phyloP scores from a whole-genome alignment of 2,113 vertebrate genomes.

The Mustela nigripes region DNA sequence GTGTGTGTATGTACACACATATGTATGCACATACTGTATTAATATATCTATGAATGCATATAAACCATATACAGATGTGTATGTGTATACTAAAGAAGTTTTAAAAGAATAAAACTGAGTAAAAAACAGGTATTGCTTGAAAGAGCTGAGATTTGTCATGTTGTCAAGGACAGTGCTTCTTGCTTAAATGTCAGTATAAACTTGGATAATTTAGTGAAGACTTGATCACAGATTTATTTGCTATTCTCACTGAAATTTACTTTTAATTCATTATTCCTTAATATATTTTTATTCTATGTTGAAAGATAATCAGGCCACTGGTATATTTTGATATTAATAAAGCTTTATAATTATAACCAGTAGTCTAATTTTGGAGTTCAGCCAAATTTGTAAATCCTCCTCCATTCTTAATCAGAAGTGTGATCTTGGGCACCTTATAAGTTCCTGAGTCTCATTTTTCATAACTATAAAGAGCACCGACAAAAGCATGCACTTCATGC shows the following conservation, averaged over 20 bases:
- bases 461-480: not conserved
- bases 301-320: not conserved
- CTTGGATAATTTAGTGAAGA: not conserved
- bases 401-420: not conserved
- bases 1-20: not conserved
- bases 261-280: not conserved
- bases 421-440: not conserved
- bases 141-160: not conserved
- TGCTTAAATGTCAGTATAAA: not conserved
- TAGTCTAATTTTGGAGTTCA: not conserved
- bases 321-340: not conserved
- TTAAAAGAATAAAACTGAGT: constrained; percentile 42
- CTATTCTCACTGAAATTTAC: not conserved
- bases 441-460: not conserved
- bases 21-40: not conserved
- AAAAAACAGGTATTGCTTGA: not conserved
- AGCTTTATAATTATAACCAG: not conserved
- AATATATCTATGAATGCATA: not conserved
- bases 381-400: not conserved
- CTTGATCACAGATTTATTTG: not conserved
- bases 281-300: not conserved
- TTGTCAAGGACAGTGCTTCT: not conserved
- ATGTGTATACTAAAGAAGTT: not conserved
- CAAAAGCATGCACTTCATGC: not conserved
- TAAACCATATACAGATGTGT: not conserved